phyloP scores from a whole-genome alignment of 2,888 invertebrate species.

The Cyclophora punctaria region DNA sequence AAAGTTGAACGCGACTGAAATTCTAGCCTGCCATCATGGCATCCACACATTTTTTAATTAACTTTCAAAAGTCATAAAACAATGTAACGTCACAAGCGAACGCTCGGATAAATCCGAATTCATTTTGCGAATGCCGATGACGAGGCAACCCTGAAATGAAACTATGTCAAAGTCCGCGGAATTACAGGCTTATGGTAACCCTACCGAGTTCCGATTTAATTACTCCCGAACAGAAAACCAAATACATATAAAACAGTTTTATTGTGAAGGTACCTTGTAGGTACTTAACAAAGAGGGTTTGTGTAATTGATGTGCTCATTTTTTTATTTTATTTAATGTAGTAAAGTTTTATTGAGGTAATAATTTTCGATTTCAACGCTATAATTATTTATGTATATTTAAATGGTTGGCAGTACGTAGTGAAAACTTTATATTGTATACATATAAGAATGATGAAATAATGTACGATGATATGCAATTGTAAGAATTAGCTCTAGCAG shows the following conservation, averaged over 20 bases:
- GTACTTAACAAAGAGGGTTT: no score
- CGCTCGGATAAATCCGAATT: conserved; percentile 17
- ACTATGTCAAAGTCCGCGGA: conserved; percentile 2
- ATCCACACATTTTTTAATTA: conserved; percentile 13
- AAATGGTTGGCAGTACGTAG: no score
- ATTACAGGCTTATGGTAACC: conserved; percentile 11
- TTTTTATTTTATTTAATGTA: no score
- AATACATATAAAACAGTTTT: conserved; percentile 17
- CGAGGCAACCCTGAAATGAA: neutral
- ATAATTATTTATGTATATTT: no score
- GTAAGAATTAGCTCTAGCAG: no score
- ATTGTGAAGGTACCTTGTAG: no score
- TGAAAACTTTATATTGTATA: no score
- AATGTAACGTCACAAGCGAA: conserved; percentile 14
- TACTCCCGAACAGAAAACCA: conserved; percentile 20
- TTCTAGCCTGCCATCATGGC: neutral
- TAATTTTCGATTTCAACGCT: no score
- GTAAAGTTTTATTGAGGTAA: no score
- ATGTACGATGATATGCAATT: no score
- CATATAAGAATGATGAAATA: no score
- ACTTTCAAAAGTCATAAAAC: conserved; percentile 18
- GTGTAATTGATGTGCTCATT: no score
- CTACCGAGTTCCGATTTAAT: conserved; percentile 25
- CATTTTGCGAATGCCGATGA: conserved; percentile 16
- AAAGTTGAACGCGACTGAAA: neutral